These are phyloP conservation scores for Drosophila mauritiana DNA, from an alignment of 1,140 invertebrate genomes.

Conservation along the genomic window DNA sequence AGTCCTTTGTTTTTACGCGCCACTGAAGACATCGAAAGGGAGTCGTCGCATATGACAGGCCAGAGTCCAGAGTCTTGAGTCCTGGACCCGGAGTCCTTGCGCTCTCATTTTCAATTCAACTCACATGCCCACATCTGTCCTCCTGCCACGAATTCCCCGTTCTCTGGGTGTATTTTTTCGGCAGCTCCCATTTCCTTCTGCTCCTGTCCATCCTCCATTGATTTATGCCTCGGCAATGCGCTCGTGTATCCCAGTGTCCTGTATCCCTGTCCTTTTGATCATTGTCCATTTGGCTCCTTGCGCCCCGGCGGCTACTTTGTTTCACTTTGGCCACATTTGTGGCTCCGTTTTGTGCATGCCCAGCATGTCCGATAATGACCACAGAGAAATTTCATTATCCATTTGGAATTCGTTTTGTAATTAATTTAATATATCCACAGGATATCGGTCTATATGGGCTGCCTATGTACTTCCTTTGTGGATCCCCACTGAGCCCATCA, in stretches of 20 bases:
- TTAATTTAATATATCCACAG: conserved; percentile 76
- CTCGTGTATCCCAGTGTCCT: conserved; percentile 37
- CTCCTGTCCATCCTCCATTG: conserved; percentile 61
- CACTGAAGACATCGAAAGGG: conserved; percentile 66
- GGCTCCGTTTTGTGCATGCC: conserved; percentile 74
- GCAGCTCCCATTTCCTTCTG: conserved; percentile 46
- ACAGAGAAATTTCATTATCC: conserved; percentile 77
- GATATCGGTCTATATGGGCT: conserved; percentile 36
- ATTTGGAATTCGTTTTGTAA: conserved; percentile 79
- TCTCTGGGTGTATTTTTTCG: conserved; percentile 39
- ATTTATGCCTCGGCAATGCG: conserved; percentile 72
- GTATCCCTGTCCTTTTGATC: conserved; percentile 30
- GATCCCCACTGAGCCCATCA: background rate
- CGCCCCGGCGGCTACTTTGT: conserved; percentile 76
- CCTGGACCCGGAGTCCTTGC: conserved; percentile 26
- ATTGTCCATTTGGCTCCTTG: conserved; percentile 41
- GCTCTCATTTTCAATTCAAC: conserved; percentile 80
- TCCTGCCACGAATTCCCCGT: conserved; percentile 26
- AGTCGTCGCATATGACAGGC: conserved; percentile 56
- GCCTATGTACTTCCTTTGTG: conserved; percentile 17
- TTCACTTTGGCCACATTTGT: conserved; percentile 78
- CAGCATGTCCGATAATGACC: conserved; percentile 77
- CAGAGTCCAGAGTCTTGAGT: conserved; percentile 21
- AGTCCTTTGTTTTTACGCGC: conserved; percentile 73
- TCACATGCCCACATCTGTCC: conserved; percentile 77